These are phyloP conservation scores for Augiades crinisus DNA, from an alignment of 2,888 invertebrate genomes.

Conservation along the genomic window DNA sequence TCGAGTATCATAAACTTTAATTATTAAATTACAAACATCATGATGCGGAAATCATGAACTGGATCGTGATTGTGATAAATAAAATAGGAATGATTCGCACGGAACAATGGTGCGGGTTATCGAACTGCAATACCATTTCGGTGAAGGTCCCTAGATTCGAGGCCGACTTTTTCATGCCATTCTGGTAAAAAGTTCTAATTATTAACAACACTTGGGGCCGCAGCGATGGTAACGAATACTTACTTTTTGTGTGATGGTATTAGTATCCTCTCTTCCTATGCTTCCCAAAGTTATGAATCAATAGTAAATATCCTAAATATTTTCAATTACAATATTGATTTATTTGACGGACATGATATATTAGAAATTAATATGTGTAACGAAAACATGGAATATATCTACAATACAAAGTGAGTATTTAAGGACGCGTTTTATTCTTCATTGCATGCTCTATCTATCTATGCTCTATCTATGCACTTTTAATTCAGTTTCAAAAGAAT, in stretches of 20 bases:
- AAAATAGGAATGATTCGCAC: slow-evolving; percentile 68
- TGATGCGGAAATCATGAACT: slow-evolving; percentile 73
- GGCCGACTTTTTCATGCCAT: slow-evolving; percentile 44
- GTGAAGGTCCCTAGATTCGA: slow-evolving; percentile 73
- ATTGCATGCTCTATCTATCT: no score
- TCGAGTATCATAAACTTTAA: slow-evolving; percentile 57
- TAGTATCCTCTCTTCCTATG: no score
- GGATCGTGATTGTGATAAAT: slow-evolving; percentile 62
- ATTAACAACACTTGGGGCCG: slow-evolving; percentile 23
- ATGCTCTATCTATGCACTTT: no score
- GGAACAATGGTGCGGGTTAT: slow-evolving; percentile 70
- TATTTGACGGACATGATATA: no score
- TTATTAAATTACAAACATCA: slow-evolving; percentile 64
- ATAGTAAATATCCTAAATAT: no score
- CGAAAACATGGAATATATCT: no score
- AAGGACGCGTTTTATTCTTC: no score
- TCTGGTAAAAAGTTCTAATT: slow-evolving; percentile 35
- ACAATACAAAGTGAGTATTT: no score
- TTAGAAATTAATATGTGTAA: no score
- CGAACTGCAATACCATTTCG: slow-evolving; percentile 73
- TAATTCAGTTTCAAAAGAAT: no score
- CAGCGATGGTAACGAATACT: background rate
- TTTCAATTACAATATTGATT: no score
- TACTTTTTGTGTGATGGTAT: background rate
- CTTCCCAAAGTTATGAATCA: no score